Base-by-base conservation (phyloP, 2,888 invertebrate species). In the Dendrolimus houi region DNA sequence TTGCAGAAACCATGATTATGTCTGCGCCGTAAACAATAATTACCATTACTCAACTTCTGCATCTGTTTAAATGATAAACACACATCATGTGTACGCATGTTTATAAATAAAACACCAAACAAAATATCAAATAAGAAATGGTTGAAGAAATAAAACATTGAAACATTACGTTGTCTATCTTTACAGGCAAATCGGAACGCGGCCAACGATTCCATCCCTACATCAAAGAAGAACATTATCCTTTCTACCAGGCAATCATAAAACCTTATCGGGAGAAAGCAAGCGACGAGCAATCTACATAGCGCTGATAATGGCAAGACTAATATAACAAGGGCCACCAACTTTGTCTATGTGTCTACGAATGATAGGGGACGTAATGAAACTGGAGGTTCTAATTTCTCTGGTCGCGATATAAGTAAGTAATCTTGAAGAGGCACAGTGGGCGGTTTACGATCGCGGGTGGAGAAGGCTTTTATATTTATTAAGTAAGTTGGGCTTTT, bases 401-500 rank as follows among this genome's bases (percentile, higher is more conserved):
- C 67, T 85, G 86, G 88, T 66, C 67, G 68, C 70, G 83, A 81
- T 85, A 81, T 81, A 86, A 86, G 87, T 81, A 86, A 86, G 87
- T 86, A 88, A 90, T 90, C 89, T 89, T 87, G 79, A 78, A 77
- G 76, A 79, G 83, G 84, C 83, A 76, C 81, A 82, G 86, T 87
- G 86, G 88, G 87, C 79, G 86, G 83, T 86, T 89, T 89, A 88
- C 82, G 87, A 84, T 64, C 79, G 68, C 79, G 84, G 84, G 86
- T 74, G 87, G 85, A 79, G 87, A 87, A 89, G 85, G 87, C 90
- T 91, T 90, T 91, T 91, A 91, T 91, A 91, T 91, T 91, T 91
- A 91, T 91, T 91, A 91, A 91, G 89, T 91, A 91, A 91, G 90
- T 91, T 91, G 85, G 87, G 88, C 88, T 89, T 88, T 90, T 74